A percentile compares a stretch with the other conserved stretches of the same genome.
These are phyloP conservation scores for Oncorhynchus nerka DNA, from an alignment of 2,113 vertebrate species.

Conservation along the genomic window DNA sequence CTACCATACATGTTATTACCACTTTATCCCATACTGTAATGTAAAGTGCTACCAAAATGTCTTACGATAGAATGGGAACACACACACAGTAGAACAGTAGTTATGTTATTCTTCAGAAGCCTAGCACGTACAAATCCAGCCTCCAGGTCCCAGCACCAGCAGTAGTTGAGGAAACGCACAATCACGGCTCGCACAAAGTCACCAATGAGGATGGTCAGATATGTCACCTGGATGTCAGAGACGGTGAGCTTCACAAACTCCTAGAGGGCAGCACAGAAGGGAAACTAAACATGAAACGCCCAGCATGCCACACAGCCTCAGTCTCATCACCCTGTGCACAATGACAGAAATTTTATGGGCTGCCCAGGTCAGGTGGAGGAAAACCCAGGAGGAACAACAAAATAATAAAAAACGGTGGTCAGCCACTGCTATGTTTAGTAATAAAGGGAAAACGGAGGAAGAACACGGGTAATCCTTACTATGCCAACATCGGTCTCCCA, in stretches of 20 bases:
- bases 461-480: constrained; percentile 66
- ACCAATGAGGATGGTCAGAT: constrained; percentile 89
- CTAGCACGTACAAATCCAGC: constrained; percentile 87
- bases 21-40: too few relatives aligned
- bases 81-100: background rate
- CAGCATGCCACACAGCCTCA: too few relatives aligned
- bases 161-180: constrained; percentile 96
- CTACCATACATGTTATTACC: too few relatives aligned
- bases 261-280: constrained; percentile 60
- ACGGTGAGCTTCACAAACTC: constrained; percentile 93
- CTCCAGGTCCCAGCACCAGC: constrained; percentile 99
- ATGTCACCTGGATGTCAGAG: constrained; percentile 92
- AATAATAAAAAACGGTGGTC: background rate
- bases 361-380: too few relatives aligned
- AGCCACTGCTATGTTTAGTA: too few relatives aligned
- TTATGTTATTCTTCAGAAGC: background rate
- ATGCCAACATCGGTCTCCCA: constrained; percentile 97
- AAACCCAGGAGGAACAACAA: background rate
- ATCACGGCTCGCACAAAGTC: constrained; percentile 90
- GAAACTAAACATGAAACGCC: background rate
- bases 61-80: background rate
- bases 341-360: too few relatives aligned
- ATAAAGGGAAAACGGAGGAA: too few relatives aligned
- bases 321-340: background rate
- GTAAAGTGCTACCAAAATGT: too few relatives aligned